Evolutionary conservation across 2,113 vertebrate genomes (phyloP), one percentile per base, ranked within the genome.

Genomic region (Hyperopisus bebe): DNA sequence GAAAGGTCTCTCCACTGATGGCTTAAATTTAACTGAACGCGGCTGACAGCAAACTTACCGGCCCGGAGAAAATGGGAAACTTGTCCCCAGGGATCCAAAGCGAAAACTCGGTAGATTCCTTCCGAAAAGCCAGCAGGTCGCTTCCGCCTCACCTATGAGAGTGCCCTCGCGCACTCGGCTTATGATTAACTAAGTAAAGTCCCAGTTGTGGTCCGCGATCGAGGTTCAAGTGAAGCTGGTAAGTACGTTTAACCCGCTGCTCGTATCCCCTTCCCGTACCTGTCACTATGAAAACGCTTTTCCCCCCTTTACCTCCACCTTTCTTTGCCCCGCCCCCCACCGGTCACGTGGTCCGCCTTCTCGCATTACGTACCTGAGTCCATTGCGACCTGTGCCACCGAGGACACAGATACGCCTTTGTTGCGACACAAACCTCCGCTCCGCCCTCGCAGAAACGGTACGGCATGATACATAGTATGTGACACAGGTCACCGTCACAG

Each of bases 341-440:
- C 86, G 91, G 92, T 96, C 96, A 96, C 94, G 89, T 96, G 96
- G 74, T 90, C 77, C 89, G 92, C 35, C 27, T 94, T 93, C 92
- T 96, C 94, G 90, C 89, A 90, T 96, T 96, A 95, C 95, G 90
- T 93, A 95, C 95, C 95, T 96, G 95, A 91, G 94, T 91, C 89
- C 92, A 91, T 90, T 93, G 91, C 94, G 93, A 96, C 94, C 95
- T 96, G 95, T 91, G 89, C 90, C 89, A 24, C 91, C 44, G 90
- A 47, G 88, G 90, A 90, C 13, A 95, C 94, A 96, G 92, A 94
- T 87, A 91, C 89, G 92, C 93, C 94, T 95, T 96, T 96, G 96
- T 95, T 89, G 90, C 80, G 44, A 55, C 51, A 84, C 9, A 31
- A 92, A 90, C 89, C 91, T 91, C 92, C 89, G 86, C 8, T 31